Conservation (phyloP, 2,113 vertebrate genomes). For the Corythoichthys haematopterus region DNA sequence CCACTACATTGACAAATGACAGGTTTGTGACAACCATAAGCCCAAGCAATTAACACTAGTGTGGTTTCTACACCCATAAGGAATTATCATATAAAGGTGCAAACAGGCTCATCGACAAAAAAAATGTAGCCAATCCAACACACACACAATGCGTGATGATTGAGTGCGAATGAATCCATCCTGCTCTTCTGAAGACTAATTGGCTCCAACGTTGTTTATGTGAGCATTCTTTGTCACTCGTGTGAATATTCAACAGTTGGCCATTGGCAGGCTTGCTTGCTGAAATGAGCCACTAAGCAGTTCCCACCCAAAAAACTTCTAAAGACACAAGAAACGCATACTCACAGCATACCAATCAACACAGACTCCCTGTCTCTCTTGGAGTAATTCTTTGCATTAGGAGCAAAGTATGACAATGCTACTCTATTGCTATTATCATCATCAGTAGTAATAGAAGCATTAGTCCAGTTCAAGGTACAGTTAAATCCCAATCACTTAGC, state of each 20-base stretch:
- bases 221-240: constrained; percentile 44
- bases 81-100: constrained; percentile 13
- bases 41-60: constrained; percentile 28
- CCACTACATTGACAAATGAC: constrained; percentile 20
- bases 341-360: constrained; percentile 19
- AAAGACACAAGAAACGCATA: constrained; percentile 13
- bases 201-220: constrained; percentile 51
- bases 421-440: background rate
- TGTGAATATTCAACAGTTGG: constrained; percentile 65
- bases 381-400: background rate
- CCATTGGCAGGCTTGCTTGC: constrained; percentile 24
- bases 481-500: background rate
- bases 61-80: constrained; percentile 2
- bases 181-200: constrained; percentile 33
- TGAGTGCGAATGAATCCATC: constrained; percentile 10
- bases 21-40: constrained; percentile 14
- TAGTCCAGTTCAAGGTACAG: background rate
- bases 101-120: constrained; percentile 7
- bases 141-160: background rate
- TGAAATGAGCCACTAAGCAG: constrained; percentile 31
- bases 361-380: background rate
- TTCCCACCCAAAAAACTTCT: constrained; percentile 47
- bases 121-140: constrained; percentile 4
- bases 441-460: background rate
- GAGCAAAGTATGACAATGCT: background rate